phyloP scores from a whole-genome alignment of 1,140 invertebrate genomes.

The Physella acuta region DNA sequence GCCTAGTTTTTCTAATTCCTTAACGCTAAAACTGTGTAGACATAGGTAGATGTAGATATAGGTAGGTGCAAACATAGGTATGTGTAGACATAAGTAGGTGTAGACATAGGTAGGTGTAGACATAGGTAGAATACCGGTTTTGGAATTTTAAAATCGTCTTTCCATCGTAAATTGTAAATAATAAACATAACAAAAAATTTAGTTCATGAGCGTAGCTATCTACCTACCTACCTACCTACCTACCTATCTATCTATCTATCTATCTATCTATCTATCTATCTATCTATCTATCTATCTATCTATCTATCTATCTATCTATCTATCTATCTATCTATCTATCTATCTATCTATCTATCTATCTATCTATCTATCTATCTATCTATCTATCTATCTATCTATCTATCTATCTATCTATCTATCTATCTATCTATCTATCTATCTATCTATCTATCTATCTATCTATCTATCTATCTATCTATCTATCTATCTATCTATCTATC shows the following conservation, averaged over 20 bases:
- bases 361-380: background rate
- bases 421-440: background rate
- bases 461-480: constrained; percentile 1
- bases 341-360: background rate
- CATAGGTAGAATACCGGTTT: too few species aligned
- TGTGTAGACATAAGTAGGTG: too few species aligned
- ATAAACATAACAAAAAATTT: too few species aligned
- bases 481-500: constrained; percentile 1
- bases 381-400: background rate
- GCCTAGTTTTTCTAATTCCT: too few species aligned
- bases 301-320: background rate
- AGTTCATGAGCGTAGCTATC: too few species aligned
- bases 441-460: background rate
- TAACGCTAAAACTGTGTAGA: too few species aligned
- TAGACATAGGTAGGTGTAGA: too few species aligned
- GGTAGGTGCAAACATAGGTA: too few species aligned
- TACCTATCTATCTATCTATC: background rate
- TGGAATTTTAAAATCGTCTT: too few species aligned
- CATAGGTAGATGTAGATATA: too few species aligned
- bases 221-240: too few species aligned
- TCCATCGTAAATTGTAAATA: too few species aligned
- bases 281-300: constrained; percentile 1
- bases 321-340: background rate
- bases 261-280: background rate
- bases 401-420: background rate